A percentile compares a stretch with the other conserved stretches of the same genome.
phyloP scores from a whole-genome alignment of 2,797 vertebrate genomes.

The Sebastes melanostomus region DNA sequence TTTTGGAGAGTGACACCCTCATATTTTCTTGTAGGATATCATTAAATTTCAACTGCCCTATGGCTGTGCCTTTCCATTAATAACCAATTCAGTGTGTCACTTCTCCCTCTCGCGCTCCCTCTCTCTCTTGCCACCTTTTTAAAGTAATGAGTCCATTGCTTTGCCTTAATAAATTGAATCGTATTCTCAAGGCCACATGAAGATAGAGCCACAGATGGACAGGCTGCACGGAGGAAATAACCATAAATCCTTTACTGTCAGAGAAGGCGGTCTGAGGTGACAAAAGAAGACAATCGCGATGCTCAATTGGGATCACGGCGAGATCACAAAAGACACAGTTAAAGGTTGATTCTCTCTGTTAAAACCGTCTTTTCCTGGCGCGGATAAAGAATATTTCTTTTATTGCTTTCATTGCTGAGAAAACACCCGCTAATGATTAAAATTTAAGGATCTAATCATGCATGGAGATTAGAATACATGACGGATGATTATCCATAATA shows the following conservation, averaged over 20 bases:
- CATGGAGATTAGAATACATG: slow-evolving; percentile 19
- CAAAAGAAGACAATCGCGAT: slow-evolving; percentile 85
- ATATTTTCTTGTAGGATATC: slow-evolving; percentile 99
- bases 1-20: slow-evolving; percentile 99
- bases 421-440: slow-evolving; percentile 37
- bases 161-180: slow-evolving; percentile 99
- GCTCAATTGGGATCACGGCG: slow-evolving; percentile 69
- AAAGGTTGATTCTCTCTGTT: slow-evolving; percentile 51
- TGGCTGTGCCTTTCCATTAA: slow-evolving; percentile 99
- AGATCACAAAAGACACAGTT: slow-evolving; percentile 55
- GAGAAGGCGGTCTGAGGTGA: slow-evolving; percentile 87
- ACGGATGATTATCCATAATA: slow-evolving; percentile 20
- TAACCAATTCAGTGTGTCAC: slow-evolving; percentile 99
- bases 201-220: slow-evolving; percentile 98
- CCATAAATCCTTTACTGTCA: slow-evolving; percentile 99
- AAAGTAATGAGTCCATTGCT: slow-evolving; percentile 99
- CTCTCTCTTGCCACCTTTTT: slow-evolving; percentile 86
- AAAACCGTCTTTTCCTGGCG: slow-evolving; percentile 19
- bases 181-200: slow-evolving; percentile 99
- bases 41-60: slow-evolving; percentile 99
- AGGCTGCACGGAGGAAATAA: slow-evolving; percentile 91
- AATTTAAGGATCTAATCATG: slow-evolving; percentile 33
- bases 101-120: slow-evolving; percentile 79
- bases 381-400: slow-evolving; percentile 22
- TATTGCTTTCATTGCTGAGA: slow-evolving; percentile 22